phyloP scores from a whole-genome alignment of 2,113 vertebrate species.

The Epinephelus moara region DNA sequence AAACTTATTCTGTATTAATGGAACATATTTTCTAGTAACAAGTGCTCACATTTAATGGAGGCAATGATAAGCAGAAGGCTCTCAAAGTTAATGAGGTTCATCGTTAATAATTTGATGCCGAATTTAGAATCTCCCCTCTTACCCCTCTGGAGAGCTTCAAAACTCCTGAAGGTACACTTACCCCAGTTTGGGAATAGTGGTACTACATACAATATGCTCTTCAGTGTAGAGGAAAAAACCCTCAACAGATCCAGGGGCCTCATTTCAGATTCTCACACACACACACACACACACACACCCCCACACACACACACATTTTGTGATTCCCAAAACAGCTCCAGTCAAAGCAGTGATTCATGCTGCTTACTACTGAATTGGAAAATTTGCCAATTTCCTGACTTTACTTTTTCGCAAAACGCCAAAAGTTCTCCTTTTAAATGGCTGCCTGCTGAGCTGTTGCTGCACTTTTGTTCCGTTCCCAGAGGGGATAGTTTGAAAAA shows the following conservation, averaged over 20 bases:
- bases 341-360: conserved; percentile 14
- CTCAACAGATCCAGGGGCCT: conserved; percentile 51
- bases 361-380: conserved; percentile 17
- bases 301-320: not conserved
- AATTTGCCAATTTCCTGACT: conserved; percentile 5
- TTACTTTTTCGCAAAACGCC: conserved; percentile 9
- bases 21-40: conserved; percentile 56
- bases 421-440: conserved; percentile 9
- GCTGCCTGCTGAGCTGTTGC: conserved; percentile 9
- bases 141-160: conserved; percentile 59
- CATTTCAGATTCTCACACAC: conserved; percentile 33
- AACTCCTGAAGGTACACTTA: conserved; percentile 76
- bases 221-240: conserved; percentile 12
- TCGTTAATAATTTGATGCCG: conserved; percentile 73
- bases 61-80: conserved; percentile 62
- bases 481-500: not conserved
- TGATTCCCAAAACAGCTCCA: conserved; percentile 34
- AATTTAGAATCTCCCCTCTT: conserved; percentile 68
- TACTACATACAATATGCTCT: conserved; percentile 47
- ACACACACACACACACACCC: not conserved
- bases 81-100: conserved; percentile 74
- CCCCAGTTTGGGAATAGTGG: conserved; percentile 72
- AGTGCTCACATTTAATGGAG: conserved; percentile 47
- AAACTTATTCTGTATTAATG: conserved; percentile 21
- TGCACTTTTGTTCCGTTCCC: not conserved